Evolutionary conservation across 2,113 vertebrate species (phyloP).

Genomic region (Tetrao urogallus): DNA sequence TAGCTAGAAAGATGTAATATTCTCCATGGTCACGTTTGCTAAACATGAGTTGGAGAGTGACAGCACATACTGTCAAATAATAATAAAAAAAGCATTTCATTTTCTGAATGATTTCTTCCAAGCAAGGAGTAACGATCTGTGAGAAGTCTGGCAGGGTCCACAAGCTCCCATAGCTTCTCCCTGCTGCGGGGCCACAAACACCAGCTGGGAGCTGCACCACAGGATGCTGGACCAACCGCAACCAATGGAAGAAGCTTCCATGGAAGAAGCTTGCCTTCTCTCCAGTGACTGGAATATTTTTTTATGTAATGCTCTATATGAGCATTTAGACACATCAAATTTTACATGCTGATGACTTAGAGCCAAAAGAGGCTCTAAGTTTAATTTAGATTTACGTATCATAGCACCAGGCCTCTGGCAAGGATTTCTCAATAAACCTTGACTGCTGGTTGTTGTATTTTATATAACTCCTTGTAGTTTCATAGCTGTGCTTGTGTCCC

Average conservation of each 20-base stretch:
- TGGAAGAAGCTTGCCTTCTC: neutral
- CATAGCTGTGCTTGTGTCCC: neutral
- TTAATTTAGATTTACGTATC: neutral
- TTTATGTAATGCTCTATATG: neutral
- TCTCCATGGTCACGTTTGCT: neutral
- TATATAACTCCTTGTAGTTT: neutral
- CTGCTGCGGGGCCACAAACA: fast-evolving
- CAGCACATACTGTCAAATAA: neutral
- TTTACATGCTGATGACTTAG: neutral
- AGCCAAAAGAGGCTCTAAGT: neutral
- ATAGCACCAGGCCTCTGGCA: neutral
- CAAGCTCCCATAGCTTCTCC: neutral
- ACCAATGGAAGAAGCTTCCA: neutral
- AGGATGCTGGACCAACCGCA: neutral
- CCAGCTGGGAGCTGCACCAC: neutral
- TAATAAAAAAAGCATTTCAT: neutral
- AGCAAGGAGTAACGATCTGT: neutral
- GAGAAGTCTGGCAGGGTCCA: neutral
- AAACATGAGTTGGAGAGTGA: neutral
- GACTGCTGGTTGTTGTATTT: neutral
- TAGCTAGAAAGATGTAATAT: neutral
- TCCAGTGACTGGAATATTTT: neutral
- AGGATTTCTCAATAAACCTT: neutral
- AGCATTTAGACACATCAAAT: neutral
- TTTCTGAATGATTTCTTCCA: neutral